These are phyloP conservation scores for Brachypteracias leptosomus DNA, from an alignment of 2,113 vertebrate species.

Conservation along the genomic window DNA sequence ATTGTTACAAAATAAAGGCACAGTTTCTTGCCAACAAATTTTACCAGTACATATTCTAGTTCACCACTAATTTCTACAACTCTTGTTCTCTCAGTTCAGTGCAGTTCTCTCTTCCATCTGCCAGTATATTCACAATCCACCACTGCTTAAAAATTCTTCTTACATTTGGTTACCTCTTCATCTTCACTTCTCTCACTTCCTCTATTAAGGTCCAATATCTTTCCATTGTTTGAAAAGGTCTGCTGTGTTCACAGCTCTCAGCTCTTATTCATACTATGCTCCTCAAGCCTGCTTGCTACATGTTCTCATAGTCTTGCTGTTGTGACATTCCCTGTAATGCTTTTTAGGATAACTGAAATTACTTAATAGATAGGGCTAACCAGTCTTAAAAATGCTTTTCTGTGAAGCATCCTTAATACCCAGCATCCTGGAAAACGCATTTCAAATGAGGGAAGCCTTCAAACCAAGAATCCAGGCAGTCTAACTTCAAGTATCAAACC, in stretches of 20 bases:
- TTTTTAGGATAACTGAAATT: not conserved
- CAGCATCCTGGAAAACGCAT: not conserved
- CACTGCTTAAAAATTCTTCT: not conserved
- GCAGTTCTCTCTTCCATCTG: not conserved
- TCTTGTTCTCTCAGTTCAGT: not conserved
- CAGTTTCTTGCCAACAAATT: not conserved
- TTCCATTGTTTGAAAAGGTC: not conserved
- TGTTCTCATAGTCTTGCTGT: not conserved
- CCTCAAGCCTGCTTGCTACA: not conserved
- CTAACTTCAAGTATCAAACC: not conserved
- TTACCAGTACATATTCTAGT: not conserved
- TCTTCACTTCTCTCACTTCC: not conserved
- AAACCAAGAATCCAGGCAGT: not conserved
- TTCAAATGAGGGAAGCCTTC: not conserved
- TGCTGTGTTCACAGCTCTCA: not conserved
- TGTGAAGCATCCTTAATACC: not conserved
- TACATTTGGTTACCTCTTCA: not conserved
- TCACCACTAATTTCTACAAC: not conserved
- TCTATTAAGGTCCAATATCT: not conserved
- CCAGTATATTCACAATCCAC: not conserved
- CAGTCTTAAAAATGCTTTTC: not conserved
- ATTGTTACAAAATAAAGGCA: not conserved
- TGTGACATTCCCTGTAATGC: not conserved
- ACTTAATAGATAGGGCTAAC: not conserved
- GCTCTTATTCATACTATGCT: not conserved